These are phyloP conservation scores for Callimorpha dominula DNA, from an alignment of 2,888 invertebrate species.

Conservation along the genomic window DNA sequence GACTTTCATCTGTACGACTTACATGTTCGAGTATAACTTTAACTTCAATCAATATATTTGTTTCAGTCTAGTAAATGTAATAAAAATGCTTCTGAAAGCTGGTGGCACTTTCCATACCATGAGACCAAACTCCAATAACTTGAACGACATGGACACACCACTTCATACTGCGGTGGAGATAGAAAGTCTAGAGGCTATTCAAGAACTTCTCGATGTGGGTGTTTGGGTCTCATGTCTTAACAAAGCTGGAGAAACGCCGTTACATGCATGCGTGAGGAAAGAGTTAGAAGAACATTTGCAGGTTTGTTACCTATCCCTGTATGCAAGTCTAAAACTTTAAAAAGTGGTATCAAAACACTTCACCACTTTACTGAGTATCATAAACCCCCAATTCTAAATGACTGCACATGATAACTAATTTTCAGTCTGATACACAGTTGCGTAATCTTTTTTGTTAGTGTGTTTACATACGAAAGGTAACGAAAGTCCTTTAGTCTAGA, in stretches of 20 bases:
- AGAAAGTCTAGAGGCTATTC: conserved; percentile 75
- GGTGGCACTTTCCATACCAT: conserved; percentile 65
- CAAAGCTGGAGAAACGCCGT: conserved; percentile 77
- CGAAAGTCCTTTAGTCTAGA: too few relatives aligned
- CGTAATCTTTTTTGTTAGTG: too few relatives aligned
- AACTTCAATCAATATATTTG: neutral
- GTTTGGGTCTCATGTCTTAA: conserved; percentile 76
- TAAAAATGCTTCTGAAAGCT: conserved; percentile 66
- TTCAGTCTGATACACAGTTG: too few relatives aligned
- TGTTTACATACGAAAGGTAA: too few relatives aligned
- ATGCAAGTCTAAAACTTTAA: neutral
- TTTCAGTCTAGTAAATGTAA: conserved; percentile 66
- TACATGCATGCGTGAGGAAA: conserved; percentile 83
- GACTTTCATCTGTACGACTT: too few relatives aligned
- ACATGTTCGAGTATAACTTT: too few relatives aligned
- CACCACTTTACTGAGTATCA: too few relatives aligned
- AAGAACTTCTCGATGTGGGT: conserved; percentile 74
- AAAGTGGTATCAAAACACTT: too few relatives aligned
- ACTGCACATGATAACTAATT: too few relatives aligned
- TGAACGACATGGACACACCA: conserved; percentile 70
- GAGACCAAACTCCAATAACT: conserved; percentile 36
- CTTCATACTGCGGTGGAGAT: conserved; percentile 85
- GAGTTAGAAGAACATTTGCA: conserved; percentile 77
- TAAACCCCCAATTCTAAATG: too few relatives aligned
- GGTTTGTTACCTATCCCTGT: conserved; percentile 47